Conservation (phyloP, 2,888 invertebrate genomes). For the Eupelmus urozonus region DNA sequence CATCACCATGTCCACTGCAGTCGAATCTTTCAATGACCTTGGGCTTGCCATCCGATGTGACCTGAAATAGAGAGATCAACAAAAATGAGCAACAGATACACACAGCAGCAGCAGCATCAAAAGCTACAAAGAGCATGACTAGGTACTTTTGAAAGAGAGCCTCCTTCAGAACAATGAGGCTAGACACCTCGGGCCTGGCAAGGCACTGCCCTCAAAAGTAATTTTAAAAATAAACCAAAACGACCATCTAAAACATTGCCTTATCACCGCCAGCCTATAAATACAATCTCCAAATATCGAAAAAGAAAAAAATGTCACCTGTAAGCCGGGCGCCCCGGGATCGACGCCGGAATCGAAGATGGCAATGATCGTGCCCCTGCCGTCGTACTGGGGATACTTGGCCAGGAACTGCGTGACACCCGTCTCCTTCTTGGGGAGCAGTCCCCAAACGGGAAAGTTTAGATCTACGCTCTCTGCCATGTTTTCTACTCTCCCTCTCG, state of each 20-base stretch:
- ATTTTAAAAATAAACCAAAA: slow-evolving; percentile 1
- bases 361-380: slow-evolving; percentile 93
- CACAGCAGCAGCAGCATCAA: background rate
- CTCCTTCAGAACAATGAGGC: background rate
- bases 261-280: too few species aligned
- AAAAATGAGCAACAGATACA: background rate
- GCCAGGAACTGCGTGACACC: slow-evolving; percentile 91
- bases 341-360: slow-evolving; percentile 99
- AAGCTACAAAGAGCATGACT: slow-evolving; percentile 26
- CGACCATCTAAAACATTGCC: too few species aligned
- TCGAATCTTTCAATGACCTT: slow-evolving; percentile 97
- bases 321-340: slow-evolving; percentile 95
- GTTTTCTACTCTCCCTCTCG: background rate
- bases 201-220: background rate
- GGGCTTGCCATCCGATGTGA: slow-evolving; percentile 90
- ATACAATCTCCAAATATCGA: too few species aligned
- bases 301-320: too few species aligned
- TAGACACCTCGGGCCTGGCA: background rate
- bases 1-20: slow-evolving; percentile 98
- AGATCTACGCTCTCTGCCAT: slow-evolving; percentile 69
- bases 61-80: slow-evolving; percentile 79
- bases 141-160: slow-evolving; percentile 33
- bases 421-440: slow-evolving; percentile 96
- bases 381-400: slow-evolving; percentile 95
- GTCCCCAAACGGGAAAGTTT: slow-evolving; percentile 89